Percentiles rank a stretch among this genome's conserved stretches.
Conservation (phyloP, 1,140 invertebrate species). For the Sycobia sp. region DNA sequence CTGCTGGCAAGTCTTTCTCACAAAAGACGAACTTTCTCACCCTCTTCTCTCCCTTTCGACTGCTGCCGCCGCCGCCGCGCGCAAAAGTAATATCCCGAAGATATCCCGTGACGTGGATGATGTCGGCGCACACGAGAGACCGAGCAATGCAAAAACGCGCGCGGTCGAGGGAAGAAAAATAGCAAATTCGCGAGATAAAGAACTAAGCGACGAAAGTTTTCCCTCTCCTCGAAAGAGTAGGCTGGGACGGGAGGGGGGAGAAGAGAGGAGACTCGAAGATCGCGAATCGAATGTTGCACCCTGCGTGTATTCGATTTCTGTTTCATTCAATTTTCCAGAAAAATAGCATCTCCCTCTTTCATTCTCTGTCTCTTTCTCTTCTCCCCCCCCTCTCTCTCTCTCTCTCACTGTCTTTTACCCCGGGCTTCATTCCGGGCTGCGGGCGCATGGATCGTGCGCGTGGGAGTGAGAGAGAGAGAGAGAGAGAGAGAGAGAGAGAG, state of each 20-base stretch:
- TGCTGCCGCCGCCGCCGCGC: too few species aligned
- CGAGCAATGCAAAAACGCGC: constrained; percentile 14
- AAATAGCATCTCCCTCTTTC: constrained; percentile 41
- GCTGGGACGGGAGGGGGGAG: not conserved
- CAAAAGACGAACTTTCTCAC: constrained; percentile 21
- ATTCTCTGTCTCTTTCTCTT: not conserved
- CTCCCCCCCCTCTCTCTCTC: too few species aligned
- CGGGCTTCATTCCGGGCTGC: not conserved
- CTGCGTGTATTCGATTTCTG: constrained; percentile 52
- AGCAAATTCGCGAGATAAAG: constrained; percentile 41
- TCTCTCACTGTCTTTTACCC: too few species aligned
- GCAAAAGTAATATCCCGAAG: constrained; percentile 20
- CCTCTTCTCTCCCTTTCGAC: too few species aligned
- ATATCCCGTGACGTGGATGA: too few species aligned
- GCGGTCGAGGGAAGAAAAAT: constrained; percentile 38
- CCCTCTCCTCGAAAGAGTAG: not conserved
- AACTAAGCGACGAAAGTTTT: constrained; percentile 17
- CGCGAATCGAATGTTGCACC: constrained; percentile 1
- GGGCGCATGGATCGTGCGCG: constrained; percentile 1
- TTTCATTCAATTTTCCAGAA: constrained; percentile 58
- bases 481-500: not conserved
- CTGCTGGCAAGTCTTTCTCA: too few species aligned
- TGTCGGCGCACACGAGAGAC: too few species aligned
- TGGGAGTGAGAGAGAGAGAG: not conserved
- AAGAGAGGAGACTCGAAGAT: too few species aligned